These are phyloP conservation scores for Plecturocebus donacophilus DNA, from an alignment of 2,113 vertebrate genomes.

Conservation along the genomic window DNA sequence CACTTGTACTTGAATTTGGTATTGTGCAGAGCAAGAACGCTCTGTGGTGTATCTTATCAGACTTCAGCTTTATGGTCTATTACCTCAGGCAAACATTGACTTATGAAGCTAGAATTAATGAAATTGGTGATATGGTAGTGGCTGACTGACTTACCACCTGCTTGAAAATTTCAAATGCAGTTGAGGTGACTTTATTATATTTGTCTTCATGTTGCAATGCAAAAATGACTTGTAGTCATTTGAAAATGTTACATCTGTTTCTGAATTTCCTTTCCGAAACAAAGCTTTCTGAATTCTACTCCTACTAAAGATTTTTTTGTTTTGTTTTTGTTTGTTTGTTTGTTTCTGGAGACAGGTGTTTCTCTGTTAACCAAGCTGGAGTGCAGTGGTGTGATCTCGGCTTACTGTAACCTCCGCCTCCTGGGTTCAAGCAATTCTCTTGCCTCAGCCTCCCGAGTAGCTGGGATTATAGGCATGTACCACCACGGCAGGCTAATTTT, in stretches of 20 bases:
- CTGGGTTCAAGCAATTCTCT: too few relatives aligned
- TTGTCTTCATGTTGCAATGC: background rate
- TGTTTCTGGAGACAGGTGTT: too few relatives aligned
- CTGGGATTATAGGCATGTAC: too few relatives aligned
- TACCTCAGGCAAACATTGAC: background rate
- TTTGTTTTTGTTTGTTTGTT: too few relatives aligned
- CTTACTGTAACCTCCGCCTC: too few relatives aligned
- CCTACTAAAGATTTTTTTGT: background rate
- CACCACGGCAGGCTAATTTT: too few relatives aligned
- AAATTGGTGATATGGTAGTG: background rate
- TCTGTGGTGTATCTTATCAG: background rate
- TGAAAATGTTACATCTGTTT: background rate
- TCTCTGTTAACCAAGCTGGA: too few relatives aligned
- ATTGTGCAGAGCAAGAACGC: background rate
- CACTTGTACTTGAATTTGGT: background rate
- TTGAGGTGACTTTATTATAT: background rate
- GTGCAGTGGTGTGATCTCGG: too few relatives aligned
- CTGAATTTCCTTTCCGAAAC: background rate
- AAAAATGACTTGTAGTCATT: background rate
- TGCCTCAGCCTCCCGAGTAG: too few relatives aligned
- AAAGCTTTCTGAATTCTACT: background rate
- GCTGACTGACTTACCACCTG: background rate
- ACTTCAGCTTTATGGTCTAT: background rate
- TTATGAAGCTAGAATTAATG: background rate
- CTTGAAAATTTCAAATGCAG: background rate